Base-by-base conservation (phyloP, 2,888 invertebrate species). In the Oscheius myriophilus region DNA sequence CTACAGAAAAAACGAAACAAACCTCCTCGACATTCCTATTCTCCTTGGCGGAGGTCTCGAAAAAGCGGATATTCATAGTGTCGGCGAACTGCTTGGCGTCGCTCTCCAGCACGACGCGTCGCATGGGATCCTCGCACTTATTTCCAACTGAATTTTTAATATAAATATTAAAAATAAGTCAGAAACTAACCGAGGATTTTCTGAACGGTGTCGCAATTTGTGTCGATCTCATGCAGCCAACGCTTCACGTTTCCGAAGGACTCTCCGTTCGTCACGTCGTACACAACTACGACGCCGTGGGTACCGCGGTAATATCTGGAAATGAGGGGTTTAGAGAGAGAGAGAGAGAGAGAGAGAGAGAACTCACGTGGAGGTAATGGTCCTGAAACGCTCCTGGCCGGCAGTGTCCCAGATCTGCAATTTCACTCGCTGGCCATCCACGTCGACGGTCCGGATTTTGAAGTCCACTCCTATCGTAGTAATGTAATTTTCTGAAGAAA, bases 401-500 rank as follows among this genome's bases (percentile, higher is more conserved):
- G 96, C 95, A 43, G 96, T 96, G 89, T 96, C 96, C 82, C 79
- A 81, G 26, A 79, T 79, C 59, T 79, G 89, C 69, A 89, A 83
- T 71, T 89, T 89, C 2, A 89, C 88, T 58, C 87, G 85, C 76
- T 89, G 88, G 16, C 88, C 88, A 70, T 88, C 87, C 9, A 89
- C 86, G 39, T 78, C 82, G 49, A 98, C 92, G 76, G 97, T 98
- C 87, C 96, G 91, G 88, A 98, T 98, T 91, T 98, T 98, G 89
- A 99, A 98, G 90, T 98, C 98, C 64, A 98, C 98, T 75, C 98
- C 98, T 88, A 98, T 98, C 57, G 98, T 98, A 70, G 97, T 98
- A 87, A 99, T 98, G 88, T 90, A 90, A 73, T 89, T 89, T 51
- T 89, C 90, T 89, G 81, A 62, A 84, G 79, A 69, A 46, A 33